Base-by-base conservation (phyloP, 2,888 invertebrate species). In the Agriopis leucophaearia region DNA sequence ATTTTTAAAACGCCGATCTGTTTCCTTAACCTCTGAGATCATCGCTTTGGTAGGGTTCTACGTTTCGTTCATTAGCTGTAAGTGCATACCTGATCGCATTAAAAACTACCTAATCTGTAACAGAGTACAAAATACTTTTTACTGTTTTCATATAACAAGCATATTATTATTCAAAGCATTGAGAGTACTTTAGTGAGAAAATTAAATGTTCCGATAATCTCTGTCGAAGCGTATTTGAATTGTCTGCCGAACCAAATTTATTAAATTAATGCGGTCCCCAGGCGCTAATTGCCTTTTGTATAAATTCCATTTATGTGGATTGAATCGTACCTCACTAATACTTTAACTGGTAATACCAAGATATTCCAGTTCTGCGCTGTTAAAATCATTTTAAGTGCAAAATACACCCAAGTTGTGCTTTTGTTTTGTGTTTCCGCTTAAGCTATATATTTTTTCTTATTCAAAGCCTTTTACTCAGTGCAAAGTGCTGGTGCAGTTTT, bases 281-380 rank as follows among this genome's bases (percentile, higher is more conserved):
- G 72, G 72, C 78, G 77, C 78, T 85, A 83, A 86, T 83, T 84
- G 81, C 80, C 82, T 82, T 84, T 82, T 82, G 81, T 85, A 82
- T 81, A 79, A 82, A 82, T 79, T 81, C 74, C 77, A 80, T 81
- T 81, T 74, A 59, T 38, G 69, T 68, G 71, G 74, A 81, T 80
- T 80, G 73, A 76, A 82, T 82, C 79, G 78, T 76, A 80, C 55
- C 42, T 44, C 42, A 18, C 79, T 83, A 79, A 77, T 77, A 76
- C 56, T 60, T 78, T 74, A 70, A 60, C 42, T 54, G 48, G 9
- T 27, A 18, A 38, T 44, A 42, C 35, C 36, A 47, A 38, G 47
- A 7, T 45, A 16, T 18, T 10, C 42, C 8, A 13, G 40, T 44
- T n/a, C n/a, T 2, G 16, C n/a, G 0, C 6, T 36, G 1, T 57